A percentile compares a stretch with the other conserved stretches of the same genome.
These are phyloP conservation scores for Macrosoma leucophasiata DNA, from an alignment of 2,888 invertebrate species.

Conservation along the genomic window DNA sequence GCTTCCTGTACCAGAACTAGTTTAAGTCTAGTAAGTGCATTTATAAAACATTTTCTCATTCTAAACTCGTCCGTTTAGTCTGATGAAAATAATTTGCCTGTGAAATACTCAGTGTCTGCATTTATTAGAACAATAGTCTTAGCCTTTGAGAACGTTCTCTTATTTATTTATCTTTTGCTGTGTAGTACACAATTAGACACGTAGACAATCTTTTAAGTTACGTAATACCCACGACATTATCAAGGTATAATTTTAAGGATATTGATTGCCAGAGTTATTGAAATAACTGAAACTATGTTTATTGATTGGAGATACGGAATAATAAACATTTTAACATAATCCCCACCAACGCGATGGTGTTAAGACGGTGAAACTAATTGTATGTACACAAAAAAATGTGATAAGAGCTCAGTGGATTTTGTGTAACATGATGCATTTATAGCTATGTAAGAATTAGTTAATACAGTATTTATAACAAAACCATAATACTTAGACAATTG, in stretches of 20 bases:
- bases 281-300: conserved; percentile 35
- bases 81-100: conserved; percentile 37
- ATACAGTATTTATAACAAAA: conserved; percentile 57
- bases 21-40: conserved; percentile 27
- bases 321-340: conserved; percentile 29
- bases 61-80: no score
- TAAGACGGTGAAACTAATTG: conserved; percentile 15
- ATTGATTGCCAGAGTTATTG: conserved; percentile 49
- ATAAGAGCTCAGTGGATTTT: conserved; percentile 54
- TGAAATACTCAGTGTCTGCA: conserved; percentile 19
- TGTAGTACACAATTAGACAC: no score
- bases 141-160: no score
- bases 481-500: conserved; percentile 54
- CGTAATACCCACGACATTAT: no score
- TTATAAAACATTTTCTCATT: no score
- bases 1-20: conserved; percentile 39
- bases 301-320: conserved; percentile 13
- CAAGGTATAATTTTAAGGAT: conserved; percentile 15
- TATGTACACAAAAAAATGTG: conserved; percentile 66
- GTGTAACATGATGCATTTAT: conserved; percentile 67
- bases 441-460: conserved; percentile 37
- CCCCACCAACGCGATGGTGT: conserved; percentile 40
- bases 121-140: conserved; percentile 5
- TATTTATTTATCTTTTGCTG: no score
- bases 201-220: no score